These are phyloP conservation scores for Phytoseiulus persimilis DNA, from an alignment of 2,888 invertebrate species.

Conservation along the genomic window DNA sequence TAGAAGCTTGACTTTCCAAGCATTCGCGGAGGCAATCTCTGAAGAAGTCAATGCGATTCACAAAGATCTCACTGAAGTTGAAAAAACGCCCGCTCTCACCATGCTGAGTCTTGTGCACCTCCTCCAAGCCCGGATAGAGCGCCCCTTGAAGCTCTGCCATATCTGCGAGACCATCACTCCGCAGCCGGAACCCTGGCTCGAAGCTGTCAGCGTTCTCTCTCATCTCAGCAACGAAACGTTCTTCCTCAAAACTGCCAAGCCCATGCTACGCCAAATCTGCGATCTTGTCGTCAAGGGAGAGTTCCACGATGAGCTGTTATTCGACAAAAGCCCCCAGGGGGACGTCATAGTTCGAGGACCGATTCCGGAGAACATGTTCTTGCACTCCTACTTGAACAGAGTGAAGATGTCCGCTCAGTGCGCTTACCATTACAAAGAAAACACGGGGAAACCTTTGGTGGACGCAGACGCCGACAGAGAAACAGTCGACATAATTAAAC, in stretches of 20 bases:
- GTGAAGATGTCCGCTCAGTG: constrained; percentile 31
- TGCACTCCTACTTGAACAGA: constrained; percentile 9
- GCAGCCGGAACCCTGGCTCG: constrained; percentile 26
- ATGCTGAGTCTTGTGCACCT: not conserved
- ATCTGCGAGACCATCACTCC: constrained; percentile 35
- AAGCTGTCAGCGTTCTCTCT: constrained; percentile 25
- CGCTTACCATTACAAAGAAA: constrained; percentile 10
- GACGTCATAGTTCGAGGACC: constrained; percentile 28
- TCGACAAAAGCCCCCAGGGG: constrained; percentile 15
- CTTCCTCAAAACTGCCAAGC: constrained; percentile 23
- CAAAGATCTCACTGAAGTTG: not conserved
- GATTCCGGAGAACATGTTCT: constrained; percentile 24
- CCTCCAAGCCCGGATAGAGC: not conserved
- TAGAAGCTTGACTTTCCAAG: constrained; percentile 29
- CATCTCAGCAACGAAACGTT: constrained; percentile 23
- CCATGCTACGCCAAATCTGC: constrained; percentile 13
- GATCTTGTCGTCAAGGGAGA: constrained; percentile 21
- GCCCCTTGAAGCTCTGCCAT: constrained; percentile 12
- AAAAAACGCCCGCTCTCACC: constrained; percentile 8
- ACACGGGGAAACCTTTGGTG: constrained; percentile 28
- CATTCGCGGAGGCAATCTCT: constrained; percentile 18
- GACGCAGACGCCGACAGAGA: constrained; percentile 7
- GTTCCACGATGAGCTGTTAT: constrained; percentile 17
- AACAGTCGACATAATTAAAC: constrained; percentile 1
- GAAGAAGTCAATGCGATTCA: constrained; percentile 10